Base-by-base conservation (phyloP, 1,140 invertebrate species). In the Ips nitidus region DNA sequence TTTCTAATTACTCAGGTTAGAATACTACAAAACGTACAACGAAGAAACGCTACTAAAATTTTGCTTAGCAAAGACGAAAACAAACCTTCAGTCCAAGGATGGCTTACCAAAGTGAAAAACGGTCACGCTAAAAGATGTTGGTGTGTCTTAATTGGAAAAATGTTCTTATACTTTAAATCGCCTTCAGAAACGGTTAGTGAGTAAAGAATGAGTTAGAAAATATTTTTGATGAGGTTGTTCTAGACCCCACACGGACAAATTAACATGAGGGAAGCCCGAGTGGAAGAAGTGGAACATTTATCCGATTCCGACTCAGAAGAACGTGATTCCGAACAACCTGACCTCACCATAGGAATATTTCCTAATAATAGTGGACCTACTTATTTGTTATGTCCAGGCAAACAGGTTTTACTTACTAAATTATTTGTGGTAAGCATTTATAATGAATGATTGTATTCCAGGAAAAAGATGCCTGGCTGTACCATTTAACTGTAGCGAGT, bases 31-130 rank as follows among this genome's bases (percentile, higher is more conserved):
- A 97, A 97, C 80, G 94, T 97, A 37, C 90, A 97, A 79, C 88
- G 94, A 74, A 85, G 94, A 75, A 96, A 96, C 81, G 94, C 95
- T 4, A 95, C 94, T 2, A 94, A 94, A 78, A 83, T 96, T 42
- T 83, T 97, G 8, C 82, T 97, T 4, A 95, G 93, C 75, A 91
- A 91, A 75, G 93, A 96, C 80, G 93, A 96, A 80, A 92, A 94
- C 77, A 97, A 96, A 80, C 93, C 94, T 4, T 94, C 94, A 0
- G 89, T 97, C 69, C 93, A 96, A 82, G 95, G 95, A 1, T 97
- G 94, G 94, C 81, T 97, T 36, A 95, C 91, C 1, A 98, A 98
- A 83, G 94, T 97, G 2, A 96, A 96, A 81, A 95, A 98, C 81
- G 95, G 96, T 0, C 94, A 96, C 82, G 90, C 94, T 0, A 94